Evolutionary conservation across 2,888 invertebrate genomes (phyloP).

Genomic region (Nasonovia ribisnigri): DNA sequence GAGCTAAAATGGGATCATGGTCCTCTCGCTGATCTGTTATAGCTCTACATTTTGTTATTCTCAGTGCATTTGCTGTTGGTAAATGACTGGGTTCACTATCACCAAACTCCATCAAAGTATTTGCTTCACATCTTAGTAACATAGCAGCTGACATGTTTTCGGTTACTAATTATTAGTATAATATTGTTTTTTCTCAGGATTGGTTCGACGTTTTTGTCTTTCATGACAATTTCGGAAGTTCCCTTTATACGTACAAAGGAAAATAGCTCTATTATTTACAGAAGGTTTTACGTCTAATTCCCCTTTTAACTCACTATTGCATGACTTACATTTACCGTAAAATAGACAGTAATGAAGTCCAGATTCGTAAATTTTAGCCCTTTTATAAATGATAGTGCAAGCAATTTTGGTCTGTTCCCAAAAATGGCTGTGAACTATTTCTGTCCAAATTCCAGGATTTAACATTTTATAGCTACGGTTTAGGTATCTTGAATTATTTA

Average conservation of each 20-base stretch:
- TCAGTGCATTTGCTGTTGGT: background rate
- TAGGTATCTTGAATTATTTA: too few relatives aligned
- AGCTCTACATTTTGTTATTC: background rate
- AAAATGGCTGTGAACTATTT: background rate
- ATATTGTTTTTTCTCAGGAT: background rate
- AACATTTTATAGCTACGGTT: background rate
- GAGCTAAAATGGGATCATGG: conserved; percentile 36
- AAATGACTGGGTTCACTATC: background rate
- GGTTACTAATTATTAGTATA: background rate
- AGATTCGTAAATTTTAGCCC: background rate
- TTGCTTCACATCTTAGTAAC: background rate
- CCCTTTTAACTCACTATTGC: background rate
- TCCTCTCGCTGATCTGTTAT: background rate
- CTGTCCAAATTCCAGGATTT: background rate
- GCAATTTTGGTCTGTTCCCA: background rate
- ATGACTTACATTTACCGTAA: background rate
- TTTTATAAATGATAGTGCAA: background rate
- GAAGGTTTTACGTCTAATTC: background rate
- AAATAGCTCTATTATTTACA: background rate
- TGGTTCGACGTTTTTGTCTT: background rate
- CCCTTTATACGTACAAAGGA: background rate
- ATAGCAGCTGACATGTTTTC: conserved; percentile 22
- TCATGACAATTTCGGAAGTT: background rate
- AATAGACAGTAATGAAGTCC: background rate
- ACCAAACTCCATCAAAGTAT: background rate